Percentiles rank a stretch among this genome's conserved stretches.
Conservation (phyloP, 2,113 vertebrate genomes). For the Clarias gariepinus region DNA sequence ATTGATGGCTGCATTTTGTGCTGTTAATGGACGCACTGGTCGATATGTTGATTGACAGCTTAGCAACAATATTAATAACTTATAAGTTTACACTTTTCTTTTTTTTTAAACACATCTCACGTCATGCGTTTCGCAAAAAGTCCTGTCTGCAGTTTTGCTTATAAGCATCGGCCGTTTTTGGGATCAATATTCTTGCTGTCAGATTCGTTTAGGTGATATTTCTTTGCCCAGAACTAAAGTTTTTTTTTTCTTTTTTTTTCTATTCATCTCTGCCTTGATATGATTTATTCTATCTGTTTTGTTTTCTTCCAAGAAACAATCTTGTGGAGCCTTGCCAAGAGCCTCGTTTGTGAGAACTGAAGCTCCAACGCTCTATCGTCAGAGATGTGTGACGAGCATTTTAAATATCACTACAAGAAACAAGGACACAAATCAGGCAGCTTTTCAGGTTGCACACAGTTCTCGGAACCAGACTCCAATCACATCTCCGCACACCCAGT, state of each 20-base stretch:
- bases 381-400: conserved; percentile 5
- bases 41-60: neutral
- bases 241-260: neutral
- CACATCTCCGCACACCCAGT: neutral
- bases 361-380: neutral
- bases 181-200: neutral
- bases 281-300: neutral
- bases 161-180: neutral
- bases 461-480: neutral
- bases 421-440: neutral
- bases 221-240: neutral
- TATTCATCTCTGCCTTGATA: neutral
- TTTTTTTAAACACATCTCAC: neutral
- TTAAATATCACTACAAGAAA: neutral
- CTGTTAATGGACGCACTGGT: neutral
- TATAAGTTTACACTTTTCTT: neutral
- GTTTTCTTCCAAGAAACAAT: neutral
- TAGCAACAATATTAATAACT: neutral
- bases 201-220: neutral
- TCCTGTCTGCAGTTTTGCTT: neutral
- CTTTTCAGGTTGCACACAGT: neutral
- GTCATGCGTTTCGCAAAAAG: neutral
- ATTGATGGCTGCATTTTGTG: neutral
- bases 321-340: neutral
- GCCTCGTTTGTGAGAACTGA: neutral